Evolutionary conservation across 2,888 invertebrate genomes (phyloP).

Genomic region (Tetragonisca angustula): DNA sequence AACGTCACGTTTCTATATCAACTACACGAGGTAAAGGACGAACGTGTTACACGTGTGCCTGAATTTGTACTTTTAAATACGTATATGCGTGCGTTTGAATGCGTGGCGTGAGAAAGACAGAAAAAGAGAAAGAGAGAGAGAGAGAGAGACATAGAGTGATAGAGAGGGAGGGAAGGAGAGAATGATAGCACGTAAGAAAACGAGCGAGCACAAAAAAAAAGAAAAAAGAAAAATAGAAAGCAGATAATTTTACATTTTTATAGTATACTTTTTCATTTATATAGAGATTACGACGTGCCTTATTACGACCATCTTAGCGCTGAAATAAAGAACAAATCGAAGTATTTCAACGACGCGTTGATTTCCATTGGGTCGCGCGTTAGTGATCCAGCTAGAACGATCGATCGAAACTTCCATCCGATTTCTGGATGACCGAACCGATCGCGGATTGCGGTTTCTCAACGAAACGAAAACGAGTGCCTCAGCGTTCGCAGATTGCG

Average conservation of each 20-base stretch:
- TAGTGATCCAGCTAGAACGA: background rate
- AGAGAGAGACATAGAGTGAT: background rate
- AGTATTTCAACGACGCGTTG: background rate
- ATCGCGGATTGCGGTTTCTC: background rate
- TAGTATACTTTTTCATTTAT: conserved; percentile 25
- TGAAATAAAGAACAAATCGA: conserved; percentile 11
- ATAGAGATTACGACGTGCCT: conserved; percentile 33
- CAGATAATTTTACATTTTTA: conserved; percentile 50
- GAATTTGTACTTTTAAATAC: background rate
- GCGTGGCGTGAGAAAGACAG: background rate
- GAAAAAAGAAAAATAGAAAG: background rate
- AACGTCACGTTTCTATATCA: conserved; percentile 17
- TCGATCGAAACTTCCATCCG: conserved; percentile 2
- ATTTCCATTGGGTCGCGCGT: background rate
- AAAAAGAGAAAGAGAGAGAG: background rate
- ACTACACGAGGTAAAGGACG: background rate
- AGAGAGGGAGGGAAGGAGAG: background rate
- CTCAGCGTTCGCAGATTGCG: background rate
- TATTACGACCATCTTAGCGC: background rate
- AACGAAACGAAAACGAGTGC: too few species aligned
- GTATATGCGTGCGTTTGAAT: background rate
- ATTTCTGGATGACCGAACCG: background rate
- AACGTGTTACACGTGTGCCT: background rate
- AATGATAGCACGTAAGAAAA: conserved; percentile 1
- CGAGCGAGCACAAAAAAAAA: background rate